A percentile compares a stretch with the other conserved stretches of the same genome.
phyloP scores from a whole-genome alignment of 2,888 invertebrate genomes.

The Cosmia trapezina region DNA sequence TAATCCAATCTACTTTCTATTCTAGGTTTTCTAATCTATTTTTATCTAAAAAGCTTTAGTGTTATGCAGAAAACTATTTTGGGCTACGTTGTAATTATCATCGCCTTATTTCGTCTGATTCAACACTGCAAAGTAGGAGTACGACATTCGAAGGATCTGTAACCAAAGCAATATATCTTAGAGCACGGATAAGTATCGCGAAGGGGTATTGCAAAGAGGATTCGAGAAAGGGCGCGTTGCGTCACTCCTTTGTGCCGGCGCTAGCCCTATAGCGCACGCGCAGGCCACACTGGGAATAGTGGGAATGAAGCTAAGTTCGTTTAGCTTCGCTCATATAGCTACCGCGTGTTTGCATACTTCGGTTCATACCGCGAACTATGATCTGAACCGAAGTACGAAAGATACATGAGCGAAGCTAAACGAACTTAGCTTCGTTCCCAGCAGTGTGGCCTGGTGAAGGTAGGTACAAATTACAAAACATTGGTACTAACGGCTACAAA shows the following conservation, averaged over 20 bases:
- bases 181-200: not conserved
- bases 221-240: not conserved
- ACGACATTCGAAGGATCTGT: slow-evolving; percentile 85
- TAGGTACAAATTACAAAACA: not conserved
- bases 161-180: slow-evolving; percentile 48
- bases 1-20: not conserved
- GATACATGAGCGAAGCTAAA: too few relatives aligned
- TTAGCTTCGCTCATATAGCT: too few relatives aligned
- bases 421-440: too few relatives aligned
- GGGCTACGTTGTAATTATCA: not conserved
- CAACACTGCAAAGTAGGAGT: slow-evolving; percentile 84
- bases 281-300: too few relatives aligned
- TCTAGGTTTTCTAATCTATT: not conserved
- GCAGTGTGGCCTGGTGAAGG: too few relatives aligned
- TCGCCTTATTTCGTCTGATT: slow-evolving; percentile 70
- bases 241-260: too few relatives aligned
- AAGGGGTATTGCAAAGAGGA: not conserved
- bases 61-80: not conserved
- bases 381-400: too few relatives aligned
- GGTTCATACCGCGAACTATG: too few relatives aligned
- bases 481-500: slow-evolving; percentile 82
- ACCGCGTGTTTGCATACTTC: too few relatives aligned
- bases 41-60: not conserved
- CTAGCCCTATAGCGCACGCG: too few relatives aligned
- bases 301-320: too few relatives aligned